Conservation (phyloP, 1,140 invertebrate genomes). For the Pissodes strobi region DNA sequence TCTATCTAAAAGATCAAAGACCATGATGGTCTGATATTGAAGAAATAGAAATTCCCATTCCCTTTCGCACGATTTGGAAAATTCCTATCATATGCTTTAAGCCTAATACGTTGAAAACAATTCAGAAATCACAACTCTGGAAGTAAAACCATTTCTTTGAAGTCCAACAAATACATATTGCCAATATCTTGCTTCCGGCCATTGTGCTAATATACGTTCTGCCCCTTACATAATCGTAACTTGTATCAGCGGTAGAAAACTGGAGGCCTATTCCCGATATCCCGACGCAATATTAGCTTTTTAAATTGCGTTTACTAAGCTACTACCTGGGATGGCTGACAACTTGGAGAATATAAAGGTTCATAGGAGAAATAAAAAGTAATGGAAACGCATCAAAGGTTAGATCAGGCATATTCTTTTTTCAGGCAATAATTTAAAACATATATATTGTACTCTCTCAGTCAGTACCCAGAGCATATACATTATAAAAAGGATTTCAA, state of each 20-base stretch:
- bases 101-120: conserved; percentile 30
- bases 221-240: conserved; percentile 30
- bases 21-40: no score
- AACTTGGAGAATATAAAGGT: no score
- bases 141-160: conserved; percentile 35
- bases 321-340: no score
- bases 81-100: conserved; percentile 1
- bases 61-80: background rate
- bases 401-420: no score
- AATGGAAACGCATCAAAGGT: no score
- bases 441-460: no score
- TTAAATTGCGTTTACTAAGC: no score
- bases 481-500: no score
- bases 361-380: no score
- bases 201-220: conserved; percentile 33
- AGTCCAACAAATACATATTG: conserved; percentile 36
- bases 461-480: no score
- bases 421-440: no score
- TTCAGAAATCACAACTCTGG: conserved; percentile 33
- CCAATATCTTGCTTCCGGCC: conserved; percentile 38
- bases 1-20: no score
- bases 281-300: background rate
- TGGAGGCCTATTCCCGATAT: conserved; percentile 12
- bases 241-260: conserved; percentile 16
- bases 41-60: background rate